Evolutionary conservation across 2,888 invertebrate genomes (phyloP), one percentile per base, ranked within the genome.

Genomic region (Liposcelis brunnea): DNA sequence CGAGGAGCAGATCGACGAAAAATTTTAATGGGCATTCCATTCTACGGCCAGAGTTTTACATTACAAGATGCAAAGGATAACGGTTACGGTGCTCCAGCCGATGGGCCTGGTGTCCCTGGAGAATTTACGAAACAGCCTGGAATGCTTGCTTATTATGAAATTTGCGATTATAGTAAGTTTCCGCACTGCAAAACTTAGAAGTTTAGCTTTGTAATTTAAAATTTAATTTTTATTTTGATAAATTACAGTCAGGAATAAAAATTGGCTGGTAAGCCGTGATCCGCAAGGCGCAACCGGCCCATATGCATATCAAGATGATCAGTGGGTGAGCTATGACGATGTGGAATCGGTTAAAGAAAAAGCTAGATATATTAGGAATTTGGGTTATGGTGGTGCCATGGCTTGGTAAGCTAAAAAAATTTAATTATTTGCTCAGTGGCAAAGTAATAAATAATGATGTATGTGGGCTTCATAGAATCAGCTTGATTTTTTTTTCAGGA

Each of bases 291-390:
- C 69, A 1, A 73, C 75, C 31, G 82, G 80, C 2, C 87, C 90
- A 0, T 86, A 80, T 58, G 77, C 89, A 0, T 77, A 80, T 61
- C 68, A 72, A 7, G 74, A 75, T 36, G 77, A 84, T 54, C 89
- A 91, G 57, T 91, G 91, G 87, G 86, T 89, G 32, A 83, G 89
- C 35, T 93, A 77, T 57, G 93, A 93, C 57, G 84, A 89, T 61
- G 67, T 73, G 0, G 73, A 74, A 48, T 86, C 86, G 11, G 71
- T 89, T 12, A 73, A 69, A 48, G 73, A 74, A 52, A 53, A 53
- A 51, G 53, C 51, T 26, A 46, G 21, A 11, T 21, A 16, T 40
- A 19, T 40, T 19, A 14, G 40, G n/a, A 40, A 40, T 40, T 19
- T 40, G 56, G 79, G 80, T 0, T 74, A 81, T 48, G 87, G 82